Base-by-base conservation (phyloP, 1,140 invertebrate species). In the Acromyrmex charruanus region DNA sequence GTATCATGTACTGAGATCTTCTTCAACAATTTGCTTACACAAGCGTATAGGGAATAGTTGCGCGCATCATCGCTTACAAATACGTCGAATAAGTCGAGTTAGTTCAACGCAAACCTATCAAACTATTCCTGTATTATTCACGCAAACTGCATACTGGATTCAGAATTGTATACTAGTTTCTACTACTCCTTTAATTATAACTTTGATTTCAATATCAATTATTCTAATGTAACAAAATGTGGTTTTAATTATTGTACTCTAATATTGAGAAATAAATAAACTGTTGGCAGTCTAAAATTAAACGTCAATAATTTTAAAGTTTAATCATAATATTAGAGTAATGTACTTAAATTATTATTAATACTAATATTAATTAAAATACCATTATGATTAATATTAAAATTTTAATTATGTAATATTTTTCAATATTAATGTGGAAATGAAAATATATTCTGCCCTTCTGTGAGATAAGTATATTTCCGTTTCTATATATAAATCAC, bases 111-210 rank as follows among this genome's bases (percentile, higher is more conserved):
- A 59, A 61, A 72, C 10, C 68, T 39, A 61, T 82, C 66, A 59
- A 82, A 72, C 31, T 82, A 59, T 82, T 82, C 44, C 12, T 18
- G 35, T 72, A 74, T 82, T 61, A 49, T 55, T 28, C 35, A 21
- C 6, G 12, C 12, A 18, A 82, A 49, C 68, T 21, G 12, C 55
- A 55, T 28, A 80, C 9, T 68, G n/a, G 35, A n/a, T 80, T 80
- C 63, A 69, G 51, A 14, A 81, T 55, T 69, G 44, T 31, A 55
- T 0, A 69, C 18, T 49, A 74, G 72, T 82, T 31, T 72, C 25
- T 12, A 61, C 7, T 31, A 18, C 35, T 80, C 28, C 61, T 51
- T 74, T 74, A 49, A 82, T 82, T 74, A 82, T 74, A 82, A 82
- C 80, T 61, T 59, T 49, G 55, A 25, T 81, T 81, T 58, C 28